Evolutionary conservation across 2,797 vertebrate species (phyloP).

Genomic region (Dicrostonyx torquatus): DNA sequence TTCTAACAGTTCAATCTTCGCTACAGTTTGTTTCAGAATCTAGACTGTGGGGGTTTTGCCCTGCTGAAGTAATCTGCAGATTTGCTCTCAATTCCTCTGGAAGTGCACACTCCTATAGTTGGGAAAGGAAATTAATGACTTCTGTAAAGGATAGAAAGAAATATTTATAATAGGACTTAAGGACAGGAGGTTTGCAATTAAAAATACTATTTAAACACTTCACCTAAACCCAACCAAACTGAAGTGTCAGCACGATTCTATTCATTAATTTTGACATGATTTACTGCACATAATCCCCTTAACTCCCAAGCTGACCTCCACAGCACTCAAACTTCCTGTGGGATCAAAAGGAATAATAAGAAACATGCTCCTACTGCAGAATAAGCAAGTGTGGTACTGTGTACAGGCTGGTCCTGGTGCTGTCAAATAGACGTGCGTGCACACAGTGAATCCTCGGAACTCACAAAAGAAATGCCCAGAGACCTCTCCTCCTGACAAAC

Average conservation of each 20-base stretch:
- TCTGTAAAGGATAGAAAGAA: conserved; percentile 72
- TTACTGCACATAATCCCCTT: conserved; percentile 79
- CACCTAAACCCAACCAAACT: conserved; percentile 75
- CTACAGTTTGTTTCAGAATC: conserved; percentile 49
- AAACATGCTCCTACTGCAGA: conserved; percentile 81
- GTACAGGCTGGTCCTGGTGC: conserved; percentile 66
- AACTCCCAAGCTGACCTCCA: conserved; percentile 76
- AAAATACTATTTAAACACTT: conserved; percentile 76
- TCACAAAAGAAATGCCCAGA: conserved; percentile 83
- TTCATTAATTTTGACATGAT: conserved; percentile 81
- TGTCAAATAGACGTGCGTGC: conserved; percentile 79
- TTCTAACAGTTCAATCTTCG: conserved; percentile 8
- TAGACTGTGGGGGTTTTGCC: conserved; percentile 25
- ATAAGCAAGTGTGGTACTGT: conserved; percentile 69
- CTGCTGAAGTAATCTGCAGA: conserved; percentile 63
- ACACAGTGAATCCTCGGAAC: conserved; percentile 74
- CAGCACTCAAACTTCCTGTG: conserved; percentile 77
- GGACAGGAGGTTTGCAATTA: conserved; percentile 75
- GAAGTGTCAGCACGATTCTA: conserved; percentile 72
- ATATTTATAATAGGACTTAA: conserved; percentile 67
- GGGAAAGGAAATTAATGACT: conserved; percentile 75
- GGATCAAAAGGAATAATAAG: conserved; percentile 81
- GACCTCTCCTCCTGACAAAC: conserved; percentile 76
- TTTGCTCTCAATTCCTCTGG: conserved; percentile 66
- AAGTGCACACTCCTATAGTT: conserved; percentile 63